These are phyloP conservation scores for Perca schrenkii DNA, from an alignment of 2,113 vertebrate species.

Conservation along the genomic window DNA sequence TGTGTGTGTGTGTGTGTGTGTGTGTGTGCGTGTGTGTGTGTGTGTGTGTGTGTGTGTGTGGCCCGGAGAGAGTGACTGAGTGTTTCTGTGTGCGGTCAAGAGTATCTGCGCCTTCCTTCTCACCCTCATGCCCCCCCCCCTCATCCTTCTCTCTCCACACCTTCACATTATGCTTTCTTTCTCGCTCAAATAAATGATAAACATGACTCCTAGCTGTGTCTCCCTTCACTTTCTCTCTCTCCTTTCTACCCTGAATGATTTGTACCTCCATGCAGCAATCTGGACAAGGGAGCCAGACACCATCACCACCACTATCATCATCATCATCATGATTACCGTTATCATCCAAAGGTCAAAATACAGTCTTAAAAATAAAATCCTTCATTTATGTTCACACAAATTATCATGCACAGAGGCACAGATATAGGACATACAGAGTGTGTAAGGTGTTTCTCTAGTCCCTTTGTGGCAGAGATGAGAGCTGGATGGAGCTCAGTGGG, in stretches of 20 bases:
- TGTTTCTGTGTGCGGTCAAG: conserved; percentile 60
- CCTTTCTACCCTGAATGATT: conserved; percentile 25
- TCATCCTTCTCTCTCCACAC: conserved; percentile 49
- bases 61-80: conserved; percentile 63
- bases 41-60: conserved; percentile 17
- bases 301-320: conserved; percentile 23
- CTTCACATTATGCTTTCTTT: conserved; percentile 52
- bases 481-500: conserved; percentile 44
- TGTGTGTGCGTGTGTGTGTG: conserved; percentile 19
- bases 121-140: conserved; percentile 17
- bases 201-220: conserved; percentile 31
- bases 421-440: conserved; percentile 10
- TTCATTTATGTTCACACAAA: conserved; percentile 48
- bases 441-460: conserved; percentile 49
- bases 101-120: conserved; percentile 39
- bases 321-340: conserved; percentile 48
- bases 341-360: conserved; percentile 62
- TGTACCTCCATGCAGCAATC: conserved; percentile 32
- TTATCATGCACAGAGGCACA: conserved; percentile 30
- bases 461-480: conserved; percentile 58
- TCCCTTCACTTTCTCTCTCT: conserved; percentile 33
- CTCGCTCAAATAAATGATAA: conserved; percentile 52
- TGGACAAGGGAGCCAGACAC: conserved; percentile 51
- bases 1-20: too few species aligned
- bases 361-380: conserved; percentile 46